These are phyloP conservation scores for Equus quagga DNA, from an alignment of 2,113 vertebrate genomes.

Conservation along the genomic window DNA sequence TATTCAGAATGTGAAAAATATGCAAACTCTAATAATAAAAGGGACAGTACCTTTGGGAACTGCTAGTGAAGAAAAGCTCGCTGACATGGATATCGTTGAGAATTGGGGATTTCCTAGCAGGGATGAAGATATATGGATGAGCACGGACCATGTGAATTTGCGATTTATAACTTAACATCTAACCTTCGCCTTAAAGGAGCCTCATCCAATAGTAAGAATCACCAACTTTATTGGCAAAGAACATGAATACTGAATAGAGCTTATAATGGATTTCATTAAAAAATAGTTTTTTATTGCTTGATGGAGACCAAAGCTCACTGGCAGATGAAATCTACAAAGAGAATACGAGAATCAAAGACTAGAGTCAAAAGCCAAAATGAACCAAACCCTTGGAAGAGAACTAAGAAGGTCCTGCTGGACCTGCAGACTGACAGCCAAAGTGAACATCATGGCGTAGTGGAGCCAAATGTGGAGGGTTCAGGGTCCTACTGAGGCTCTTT, in stretches of 20 bases:
- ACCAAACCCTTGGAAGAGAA: neutral
- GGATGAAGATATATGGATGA: neutral
- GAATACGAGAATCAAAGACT: neutral
- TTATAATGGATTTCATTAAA: neutral
- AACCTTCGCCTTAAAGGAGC: constrained; percentile 12
- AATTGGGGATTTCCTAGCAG: neutral
- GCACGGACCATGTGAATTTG: neutral
- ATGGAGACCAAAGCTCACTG: neutral
- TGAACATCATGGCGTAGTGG: neutral
- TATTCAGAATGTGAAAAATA: neutral
- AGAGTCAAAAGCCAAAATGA: neutral
- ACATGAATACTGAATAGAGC: neutral
- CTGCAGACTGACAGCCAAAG: neutral
- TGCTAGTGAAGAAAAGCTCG: neutral
- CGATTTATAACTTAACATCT: constrained; percentile 33
- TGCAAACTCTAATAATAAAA: neutral
- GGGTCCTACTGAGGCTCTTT: neutral
- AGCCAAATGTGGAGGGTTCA: neutral
- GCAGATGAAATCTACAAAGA: neutral
- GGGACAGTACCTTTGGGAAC: neutral
- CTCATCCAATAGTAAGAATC: neutral
- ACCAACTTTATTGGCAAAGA: neutral
- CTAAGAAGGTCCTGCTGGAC: neutral
- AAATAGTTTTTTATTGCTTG: neutral
- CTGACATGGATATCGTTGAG: neutral